These are phyloP conservation scores for Drepana arcuata DNA, from an alignment of 1,140 invertebrate species.

Conservation along the genomic window DNA sequence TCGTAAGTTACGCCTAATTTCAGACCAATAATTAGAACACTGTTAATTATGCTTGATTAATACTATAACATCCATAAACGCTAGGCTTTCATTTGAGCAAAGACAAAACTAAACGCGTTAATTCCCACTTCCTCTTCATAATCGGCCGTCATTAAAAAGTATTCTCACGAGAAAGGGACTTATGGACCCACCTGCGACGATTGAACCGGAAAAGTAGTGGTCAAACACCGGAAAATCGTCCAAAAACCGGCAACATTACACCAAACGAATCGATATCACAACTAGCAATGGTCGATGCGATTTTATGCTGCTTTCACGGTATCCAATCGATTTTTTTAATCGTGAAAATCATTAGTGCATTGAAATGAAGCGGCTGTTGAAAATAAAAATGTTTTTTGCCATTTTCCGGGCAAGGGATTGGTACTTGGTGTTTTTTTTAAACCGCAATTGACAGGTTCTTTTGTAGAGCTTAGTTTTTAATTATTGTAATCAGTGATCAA, in stretches of 20 bases:
- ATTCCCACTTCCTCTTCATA: constrained; percentile 39
- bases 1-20: too few species aligned
- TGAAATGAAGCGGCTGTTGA: constrained; percentile 33
- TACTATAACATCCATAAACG: too few species aligned
- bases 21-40: too few species aligned
- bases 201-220: constrained; percentile 53
- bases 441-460: too few species aligned
- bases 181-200: constrained; percentile 46
- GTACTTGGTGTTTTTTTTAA: constrained; percentile 17
- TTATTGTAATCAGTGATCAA: too few species aligned
- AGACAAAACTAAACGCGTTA: constrained; percentile 15
- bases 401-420: constrained; percentile 11
- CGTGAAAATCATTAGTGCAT: constrained; percentile 43
- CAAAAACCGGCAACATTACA: constrained; percentile 60
- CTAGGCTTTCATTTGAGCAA: too few species aligned
- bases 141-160: constrained; percentile 30
- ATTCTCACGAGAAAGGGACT: constrained; percentile 58
- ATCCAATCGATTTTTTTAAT: constrained; percentile 25
- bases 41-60: too few species aligned
- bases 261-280: constrained; percentile 39
- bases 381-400: constrained; percentile 23
- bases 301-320: constrained; percentile 42
- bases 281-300: constrained; percentile 28
- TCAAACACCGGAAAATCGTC: constrained; percentile 63
- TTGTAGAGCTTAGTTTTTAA: too few species aligned